Base-by-base conservation (phyloP, 1,140 invertebrate genomes). In the Drosophila simulans region DNA sequence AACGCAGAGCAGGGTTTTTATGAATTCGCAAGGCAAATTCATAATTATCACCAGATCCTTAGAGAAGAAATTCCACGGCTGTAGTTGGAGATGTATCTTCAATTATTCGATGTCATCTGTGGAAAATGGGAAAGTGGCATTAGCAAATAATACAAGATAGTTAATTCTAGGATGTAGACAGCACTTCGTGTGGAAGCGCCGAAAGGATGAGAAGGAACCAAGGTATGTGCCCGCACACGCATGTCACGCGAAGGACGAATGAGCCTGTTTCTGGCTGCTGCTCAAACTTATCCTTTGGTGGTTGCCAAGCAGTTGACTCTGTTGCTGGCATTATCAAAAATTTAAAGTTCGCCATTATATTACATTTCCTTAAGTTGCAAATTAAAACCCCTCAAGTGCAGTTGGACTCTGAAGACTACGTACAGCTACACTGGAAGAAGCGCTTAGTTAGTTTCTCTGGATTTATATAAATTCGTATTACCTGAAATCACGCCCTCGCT, bases 261-360 rank as follows among this genome's bases (percentile, higher is more conserved):
- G 11, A 57, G 20, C 20, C 37, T 42, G 31, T 17, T 20, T 13
- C 46, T 5, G 25, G 11, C 62, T 34, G 25, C 40, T 22, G 17
- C 31, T n/a, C 12, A 17, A 8, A 20, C 34, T 42, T 62, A 59
- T 42, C 37, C 59, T 62, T 62, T 17, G 7, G 42, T 48, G 66
- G 63, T 48, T 70, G 66, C 65, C 64, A 65, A 25, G 51, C 51
- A 70, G 51, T 70, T 70, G 65, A 70, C 42, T 70, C 77, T 77
- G 81, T 40, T 58, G 56, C 53, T 70, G 73, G 78, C 78, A 82
- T 82, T 88, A 86, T 86, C 83, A 88, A 88, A 88, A 88, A 82
- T 80, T 86, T 88, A 79, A 86, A 82, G 65, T 86, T 88, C 71
- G 57, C 69, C 81, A 77, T 85, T 80, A 77, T 84, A 77, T 84